Evolutionary conservation across 2,113 vertebrate genomes (phyloP).

Genomic region (Sander vitreus): DNA sequence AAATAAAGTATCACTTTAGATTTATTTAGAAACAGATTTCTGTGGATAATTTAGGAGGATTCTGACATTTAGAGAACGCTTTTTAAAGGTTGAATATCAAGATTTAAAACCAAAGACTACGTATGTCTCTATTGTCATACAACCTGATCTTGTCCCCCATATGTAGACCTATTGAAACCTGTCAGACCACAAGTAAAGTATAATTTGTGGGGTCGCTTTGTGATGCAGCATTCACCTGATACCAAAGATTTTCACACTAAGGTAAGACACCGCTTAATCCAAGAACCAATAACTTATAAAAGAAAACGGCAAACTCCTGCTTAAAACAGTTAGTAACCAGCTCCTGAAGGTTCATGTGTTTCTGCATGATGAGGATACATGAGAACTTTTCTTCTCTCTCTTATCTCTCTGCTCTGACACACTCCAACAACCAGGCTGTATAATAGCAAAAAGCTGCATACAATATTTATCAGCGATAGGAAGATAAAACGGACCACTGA

Average conservation of each 20-base stretch:
- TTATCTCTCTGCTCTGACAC: conserved; percentile 13
- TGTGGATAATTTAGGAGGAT: not conserved
- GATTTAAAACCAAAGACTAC: not conserved
- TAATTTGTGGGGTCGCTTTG: not conserved
- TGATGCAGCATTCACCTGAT: not conserved
- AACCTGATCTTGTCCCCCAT: not conserved
- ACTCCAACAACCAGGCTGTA: conserved; percentile 1
- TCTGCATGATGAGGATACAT: not conserved
- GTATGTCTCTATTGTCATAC: not conserved
- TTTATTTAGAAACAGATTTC: conserved; percentile 1
- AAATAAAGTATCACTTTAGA: not conserved
- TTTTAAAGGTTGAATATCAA: not conserved
- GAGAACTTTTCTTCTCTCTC: not conserved
- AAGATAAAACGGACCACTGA: not conserved
- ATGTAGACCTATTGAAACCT: not conserved
- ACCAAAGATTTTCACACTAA: not conserved
- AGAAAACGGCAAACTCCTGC: not conserved
- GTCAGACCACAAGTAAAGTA: not conserved
- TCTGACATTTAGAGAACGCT: not conserved
- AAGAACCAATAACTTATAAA: not conserved
- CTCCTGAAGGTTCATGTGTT: not conserved
- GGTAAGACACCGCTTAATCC: not conserved
- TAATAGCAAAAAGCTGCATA: conserved; percentile 1
- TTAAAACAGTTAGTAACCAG: not conserved
- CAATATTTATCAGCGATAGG: conserved; percentile 40